Percentiles rank a stretch among this genome's conserved stretches.
Evolutionary conservation across 2,113 vertebrate genomes (phyloP).

Genomic region (Leuciscus idus): DNA sequence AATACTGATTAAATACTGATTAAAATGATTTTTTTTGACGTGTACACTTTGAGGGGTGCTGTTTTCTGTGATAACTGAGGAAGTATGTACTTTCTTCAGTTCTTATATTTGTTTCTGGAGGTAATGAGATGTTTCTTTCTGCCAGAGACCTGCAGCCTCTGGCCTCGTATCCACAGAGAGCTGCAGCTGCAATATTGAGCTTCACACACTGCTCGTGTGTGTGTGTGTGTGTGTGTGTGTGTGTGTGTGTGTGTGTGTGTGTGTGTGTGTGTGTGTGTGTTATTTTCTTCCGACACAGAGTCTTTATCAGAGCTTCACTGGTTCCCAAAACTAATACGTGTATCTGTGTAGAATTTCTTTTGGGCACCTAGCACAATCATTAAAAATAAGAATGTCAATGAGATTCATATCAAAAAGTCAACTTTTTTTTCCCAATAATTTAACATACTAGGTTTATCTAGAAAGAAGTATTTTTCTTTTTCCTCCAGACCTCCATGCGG

Average conservation of each 20-base stretch:
- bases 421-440: too few relatives aligned
- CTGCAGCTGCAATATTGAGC: slow-evolving; percentile 12
- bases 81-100: not conserved
- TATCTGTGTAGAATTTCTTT: not conserved
- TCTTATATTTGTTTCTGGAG: not conserved
- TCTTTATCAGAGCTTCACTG: slow-evolving; percentile 2
- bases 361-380: not conserved
- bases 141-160: not conserved
- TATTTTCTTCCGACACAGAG: not conserved
- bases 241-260: too few relatives aligned
- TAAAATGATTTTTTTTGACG: not conserved
- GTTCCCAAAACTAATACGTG: not conserved
- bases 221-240: too few relatives aligned
- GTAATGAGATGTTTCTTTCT: slow-evolving; percentile 12
- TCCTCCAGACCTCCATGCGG: not conserved
- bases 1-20: not conserved
- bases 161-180: slow-evolving; percentile 13
- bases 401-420: not conserved
- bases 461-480: not conserved
- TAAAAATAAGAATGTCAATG: not conserved
- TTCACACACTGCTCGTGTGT: not conserved
- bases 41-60: not conserved
- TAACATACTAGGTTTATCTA: not conserved
- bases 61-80: slow-evolving; percentile 12
- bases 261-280: too few relatives aligned